Conservation (phyloP, 2,797 vertebrate species). For the Todus mexicanus region DNA sequence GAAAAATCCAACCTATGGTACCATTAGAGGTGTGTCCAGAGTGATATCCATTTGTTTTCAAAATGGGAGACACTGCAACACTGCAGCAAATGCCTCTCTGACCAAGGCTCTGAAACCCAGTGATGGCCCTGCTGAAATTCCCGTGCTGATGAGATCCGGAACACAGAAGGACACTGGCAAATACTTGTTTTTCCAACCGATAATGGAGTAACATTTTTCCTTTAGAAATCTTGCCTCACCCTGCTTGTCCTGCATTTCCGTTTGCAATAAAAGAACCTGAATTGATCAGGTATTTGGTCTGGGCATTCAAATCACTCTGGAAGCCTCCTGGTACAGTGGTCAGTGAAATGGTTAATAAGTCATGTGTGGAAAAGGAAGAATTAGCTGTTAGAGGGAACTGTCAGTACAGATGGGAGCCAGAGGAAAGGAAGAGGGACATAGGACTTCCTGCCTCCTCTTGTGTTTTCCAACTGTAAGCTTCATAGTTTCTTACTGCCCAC, state of each 20-base stretch:
- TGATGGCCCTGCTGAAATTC: background rate
- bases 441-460: background rate
- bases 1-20: background rate
- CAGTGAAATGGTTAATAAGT: background rate
- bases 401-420: background rate
- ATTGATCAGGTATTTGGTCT: background rate
- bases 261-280: background rate
- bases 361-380: background rate
- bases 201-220: background rate
- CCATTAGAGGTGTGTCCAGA: background rate
- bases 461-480: background rate
- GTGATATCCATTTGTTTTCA: background rate
- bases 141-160: background rate
- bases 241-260: background rate
- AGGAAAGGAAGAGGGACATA: background rate
- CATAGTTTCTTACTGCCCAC: background rate
- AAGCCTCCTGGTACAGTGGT: background rate
- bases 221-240: background rate
- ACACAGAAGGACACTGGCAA: background rate
- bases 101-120: rapidly evolving
- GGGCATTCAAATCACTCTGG: background rate
- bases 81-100: background rate
- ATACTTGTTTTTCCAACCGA: background rate
- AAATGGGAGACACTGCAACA: background rate
- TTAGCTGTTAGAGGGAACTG: background rate